Evolutionary conservation across 2,797 vertebrate genomes (phyloP).

Genomic region (Macropus fuliginosus): DNA sequence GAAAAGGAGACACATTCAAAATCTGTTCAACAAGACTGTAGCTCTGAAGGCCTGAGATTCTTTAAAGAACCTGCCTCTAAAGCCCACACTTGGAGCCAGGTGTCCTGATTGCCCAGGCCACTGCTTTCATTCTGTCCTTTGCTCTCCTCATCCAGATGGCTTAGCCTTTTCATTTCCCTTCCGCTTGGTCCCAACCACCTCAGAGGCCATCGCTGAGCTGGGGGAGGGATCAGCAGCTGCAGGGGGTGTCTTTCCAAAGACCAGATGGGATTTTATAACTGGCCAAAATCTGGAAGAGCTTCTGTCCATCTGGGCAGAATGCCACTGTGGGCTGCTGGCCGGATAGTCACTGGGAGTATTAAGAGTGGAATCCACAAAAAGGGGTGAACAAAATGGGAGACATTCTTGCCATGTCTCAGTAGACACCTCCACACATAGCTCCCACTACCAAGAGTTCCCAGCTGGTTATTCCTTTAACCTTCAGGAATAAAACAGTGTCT

Average conservation of each 20-base stretch:
- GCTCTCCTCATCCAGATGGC: not conserved
- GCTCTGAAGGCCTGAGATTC: not conserved
- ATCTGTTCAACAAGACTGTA: not conserved
- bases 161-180: not conserved
- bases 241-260: constrained; percentile 60
- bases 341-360: constrained; percentile 27
- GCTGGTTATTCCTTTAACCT: not conserved
- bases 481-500: not conserved
- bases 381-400: not conserved
- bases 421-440: not conserved
- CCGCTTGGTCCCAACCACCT: not conserved
- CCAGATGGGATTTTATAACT: constrained; percentile 72
- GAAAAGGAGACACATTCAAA: not conserved
- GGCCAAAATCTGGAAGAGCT: constrained; percentile 60
- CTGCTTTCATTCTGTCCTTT: not conserved
- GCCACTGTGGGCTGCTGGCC: not conserved
- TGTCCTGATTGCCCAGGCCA: not conserved
- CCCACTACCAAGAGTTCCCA: not conserved
- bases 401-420: not conserved
- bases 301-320: constrained; percentile 26
- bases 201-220: constrained; percentile 8
- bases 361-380: constrained; percentile 16
- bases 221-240: constrained; percentile 30
- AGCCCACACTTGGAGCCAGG: not conserved
- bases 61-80: not conserved